phyloP scores from a whole-genome alignment of 2,888 invertebrate species.

The Noctua janthina region DNA sequence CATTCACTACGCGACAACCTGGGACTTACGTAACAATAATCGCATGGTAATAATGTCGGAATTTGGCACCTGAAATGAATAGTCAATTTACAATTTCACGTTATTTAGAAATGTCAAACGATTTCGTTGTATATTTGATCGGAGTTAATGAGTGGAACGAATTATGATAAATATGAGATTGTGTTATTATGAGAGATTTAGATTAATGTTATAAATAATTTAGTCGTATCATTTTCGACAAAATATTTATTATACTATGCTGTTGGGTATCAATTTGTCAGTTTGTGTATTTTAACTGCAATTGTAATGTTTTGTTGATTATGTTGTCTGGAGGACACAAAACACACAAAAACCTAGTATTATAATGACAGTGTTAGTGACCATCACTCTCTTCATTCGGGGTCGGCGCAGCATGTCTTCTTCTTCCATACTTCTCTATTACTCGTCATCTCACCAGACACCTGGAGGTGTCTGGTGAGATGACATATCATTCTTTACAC shows the following conservation, averaged over 20 bases:
- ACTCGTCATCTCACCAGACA: no score
- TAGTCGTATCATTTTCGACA: neutral
- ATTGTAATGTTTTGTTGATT: neutral
- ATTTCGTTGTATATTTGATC: slow-evolving; percentile 22
- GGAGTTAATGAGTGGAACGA: slow-evolving; percentile 13
- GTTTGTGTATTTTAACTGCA: neutral
- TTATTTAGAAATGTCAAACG: slow-evolving; percentile 40
- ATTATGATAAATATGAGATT: slow-evolving; percentile 9
- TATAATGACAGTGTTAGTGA: neutral
- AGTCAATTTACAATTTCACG: slow-evolving; percentile 49
- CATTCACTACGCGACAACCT: slow-evolving; percentile 52
- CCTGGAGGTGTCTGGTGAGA: no score
- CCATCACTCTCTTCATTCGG: no score
- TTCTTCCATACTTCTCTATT: no score
- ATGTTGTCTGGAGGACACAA: neutral
- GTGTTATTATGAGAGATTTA: neutral
- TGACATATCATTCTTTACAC: no score
- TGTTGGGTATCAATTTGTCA: neutral
- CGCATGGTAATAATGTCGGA: slow-evolving; percentile 25
- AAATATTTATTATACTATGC: neutral
- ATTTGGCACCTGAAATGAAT: slow-evolving; percentile 51
- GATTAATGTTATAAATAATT: neutral
- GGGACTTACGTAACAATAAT: slow-evolving; percentile 48
- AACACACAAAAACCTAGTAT: neutral
- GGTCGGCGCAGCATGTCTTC: no score